Evolutionary conservation across 2,113 vertebrate species (phyloP).

Genomic region (Narcine bancroftii): DNA sequence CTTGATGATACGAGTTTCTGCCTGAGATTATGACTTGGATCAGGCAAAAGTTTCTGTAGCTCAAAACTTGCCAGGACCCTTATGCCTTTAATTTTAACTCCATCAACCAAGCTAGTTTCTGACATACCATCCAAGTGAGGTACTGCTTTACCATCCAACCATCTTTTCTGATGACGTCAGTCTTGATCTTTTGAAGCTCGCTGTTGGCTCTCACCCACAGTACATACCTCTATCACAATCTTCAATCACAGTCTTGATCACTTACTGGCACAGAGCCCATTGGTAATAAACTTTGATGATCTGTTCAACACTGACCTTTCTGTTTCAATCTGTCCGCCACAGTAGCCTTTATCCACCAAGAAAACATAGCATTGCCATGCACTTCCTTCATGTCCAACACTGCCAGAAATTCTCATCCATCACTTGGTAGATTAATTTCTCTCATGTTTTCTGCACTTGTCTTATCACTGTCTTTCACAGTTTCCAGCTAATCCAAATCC

Average conservation of each 20-base stretch:
- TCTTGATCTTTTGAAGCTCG: neutral
- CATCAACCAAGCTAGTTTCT: neutral
- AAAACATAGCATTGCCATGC: neutral
- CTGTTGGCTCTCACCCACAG: neutral
- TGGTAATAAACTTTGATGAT: conserved; percentile 3
- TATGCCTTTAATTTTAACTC: neutral
- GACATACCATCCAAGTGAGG: neutral
- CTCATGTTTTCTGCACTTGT: neutral
- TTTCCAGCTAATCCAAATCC: neutral
- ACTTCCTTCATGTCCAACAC: neutral
- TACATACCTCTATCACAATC: neutral
- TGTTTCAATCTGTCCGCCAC: neutral
- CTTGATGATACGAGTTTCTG: neutral
- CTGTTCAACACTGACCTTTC: neutral
- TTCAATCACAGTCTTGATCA: neutral
- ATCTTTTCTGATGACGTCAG: neutral
- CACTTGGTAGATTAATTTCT: neutral
- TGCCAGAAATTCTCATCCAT: neutral
- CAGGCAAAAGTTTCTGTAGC: neutral
- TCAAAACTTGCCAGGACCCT: neutral
- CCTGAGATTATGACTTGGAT: neutral
- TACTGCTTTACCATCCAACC: neutral
- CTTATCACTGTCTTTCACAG: neutral
- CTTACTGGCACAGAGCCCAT: neutral
- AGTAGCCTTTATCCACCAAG: neutral